Conservation (phyloP, 1,140 invertebrate genomes). For the Notospermus geniculatus region DNA sequence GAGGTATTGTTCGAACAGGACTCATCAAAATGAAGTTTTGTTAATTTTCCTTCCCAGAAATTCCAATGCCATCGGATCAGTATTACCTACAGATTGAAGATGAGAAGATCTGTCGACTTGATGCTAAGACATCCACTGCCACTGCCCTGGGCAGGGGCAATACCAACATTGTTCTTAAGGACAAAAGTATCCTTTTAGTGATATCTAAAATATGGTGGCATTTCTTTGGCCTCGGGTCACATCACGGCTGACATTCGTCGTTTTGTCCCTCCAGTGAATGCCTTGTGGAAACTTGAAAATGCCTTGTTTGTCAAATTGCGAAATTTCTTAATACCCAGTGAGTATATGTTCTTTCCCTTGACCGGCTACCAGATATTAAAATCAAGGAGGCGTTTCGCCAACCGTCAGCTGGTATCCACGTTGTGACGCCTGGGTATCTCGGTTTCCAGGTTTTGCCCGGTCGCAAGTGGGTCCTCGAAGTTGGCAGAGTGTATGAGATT, state of each 20-base stretch:
- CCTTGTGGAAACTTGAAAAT: too few relatives aligned
- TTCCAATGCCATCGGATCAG: conserved; percentile 68
- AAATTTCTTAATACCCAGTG: too few relatives aligned
- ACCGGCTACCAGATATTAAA: conserved; percentile 42
- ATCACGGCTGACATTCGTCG: too few relatives aligned
- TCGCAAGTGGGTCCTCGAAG: conserved; percentile 71
- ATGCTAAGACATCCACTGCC: conserved; percentile 51
- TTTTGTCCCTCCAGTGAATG: too few relatives aligned
- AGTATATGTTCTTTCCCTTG: too few relatives aligned
- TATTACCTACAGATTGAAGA: conserved; percentile 74
- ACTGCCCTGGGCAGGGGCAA: conserved; percentile 65
- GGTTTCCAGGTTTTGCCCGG: conserved; percentile 63
- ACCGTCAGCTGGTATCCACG: conserved; percentile 57
- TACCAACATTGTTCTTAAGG: conserved; percentile 63
- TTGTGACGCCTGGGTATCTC: conserved; percentile 53
- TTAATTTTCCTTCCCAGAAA: conserved; percentile 46
- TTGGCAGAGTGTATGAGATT: conserved; percentile 69
- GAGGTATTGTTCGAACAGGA: too few relatives aligned
- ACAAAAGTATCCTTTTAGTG: conserved; percentile 56
- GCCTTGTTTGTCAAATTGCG: too few relatives aligned
- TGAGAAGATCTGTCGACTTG: conserved; percentile 61
- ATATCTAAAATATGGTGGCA: too few relatives aligned
- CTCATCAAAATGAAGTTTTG: too few relatives aligned
- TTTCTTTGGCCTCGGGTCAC: too few relatives aligned
- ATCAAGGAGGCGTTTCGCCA: conserved; percentile 50